Conservation (phyloP, 2,888 invertebrate species). For the Coecobrya sp. region DNA sequence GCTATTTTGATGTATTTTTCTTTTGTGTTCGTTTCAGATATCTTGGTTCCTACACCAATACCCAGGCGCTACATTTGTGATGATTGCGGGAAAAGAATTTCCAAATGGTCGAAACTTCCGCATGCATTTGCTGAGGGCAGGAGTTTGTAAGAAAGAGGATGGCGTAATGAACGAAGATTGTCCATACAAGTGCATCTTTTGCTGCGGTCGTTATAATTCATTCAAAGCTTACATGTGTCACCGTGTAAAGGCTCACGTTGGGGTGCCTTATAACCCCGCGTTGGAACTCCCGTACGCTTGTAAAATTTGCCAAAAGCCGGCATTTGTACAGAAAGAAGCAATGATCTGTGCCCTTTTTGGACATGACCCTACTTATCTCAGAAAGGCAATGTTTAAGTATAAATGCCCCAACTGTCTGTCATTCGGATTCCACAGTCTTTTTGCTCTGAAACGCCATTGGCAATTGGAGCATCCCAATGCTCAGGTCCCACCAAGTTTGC, state of each 20-base stretch:
- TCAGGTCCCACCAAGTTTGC: not conserved
- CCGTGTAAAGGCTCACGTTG: not conserved
- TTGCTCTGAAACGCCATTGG: conserved; percentile 46
- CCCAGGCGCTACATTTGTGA: not conserved
- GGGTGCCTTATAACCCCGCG: not conserved
- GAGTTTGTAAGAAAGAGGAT: not conserved
- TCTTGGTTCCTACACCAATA: not conserved
- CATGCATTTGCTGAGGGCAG: conserved; percentile 10
- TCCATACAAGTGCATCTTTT: conserved; percentile 30
- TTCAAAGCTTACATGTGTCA: not conserved
- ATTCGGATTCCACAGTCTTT: conserved; percentile 62
- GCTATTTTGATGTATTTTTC: not conserved
- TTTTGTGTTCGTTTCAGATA: not conserved
- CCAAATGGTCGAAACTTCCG: conserved; percentile 5
- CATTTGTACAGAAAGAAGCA: conserved; percentile 31
- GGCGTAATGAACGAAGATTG: not conserved
- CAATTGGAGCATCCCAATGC: not conserved
- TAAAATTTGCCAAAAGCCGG: conserved; percentile 57
- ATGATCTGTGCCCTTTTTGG: conserved; percentile 60
- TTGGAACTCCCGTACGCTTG: conserved; percentile 55
- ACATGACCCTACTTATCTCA: conserved; percentile 17
- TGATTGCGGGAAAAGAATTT: conserved; percentile 28
- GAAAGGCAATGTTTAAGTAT: conserved; percentile 34
- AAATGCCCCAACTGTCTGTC: conserved; percentile 7
- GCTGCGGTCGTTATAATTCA: not conserved